Base-by-base conservation (phyloP, 1,140 invertebrate species). In the Pseudomyrmex sp. region DNA sequence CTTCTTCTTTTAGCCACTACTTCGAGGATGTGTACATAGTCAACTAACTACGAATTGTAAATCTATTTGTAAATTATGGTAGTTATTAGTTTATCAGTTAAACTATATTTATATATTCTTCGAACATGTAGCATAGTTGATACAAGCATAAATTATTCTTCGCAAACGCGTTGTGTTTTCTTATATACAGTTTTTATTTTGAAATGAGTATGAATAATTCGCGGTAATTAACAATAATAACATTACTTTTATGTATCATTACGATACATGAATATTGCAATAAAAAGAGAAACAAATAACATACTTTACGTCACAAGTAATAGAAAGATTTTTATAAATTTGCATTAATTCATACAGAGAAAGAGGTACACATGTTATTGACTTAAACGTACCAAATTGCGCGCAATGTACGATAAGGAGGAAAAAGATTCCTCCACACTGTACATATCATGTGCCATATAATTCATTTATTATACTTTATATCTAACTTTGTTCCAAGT, bases 381-480 rank as follows among this genome's bases (percentile, higher is more conserved):
- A 35, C 52, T 69, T 35, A 50, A 77, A 59, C 76, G 61, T 70
- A 88, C 86, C 90, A 91, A 93, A 92, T 93, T 92, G 90, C 90
- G 91, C 91, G 92, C 92, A 93, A 93, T 91, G 90, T 90, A 90
- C 88, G 68, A 87, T 74, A 70, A 86, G 79, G 68, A 50, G 63
- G 79, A 80, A 66, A 84, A 76, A 89, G 80, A 90, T 79, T 93
- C 90, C 88, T 91, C 90, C 89, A 91, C 93, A 90, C 90, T 94
- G 93, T 94, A 94, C 93, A 94, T 94, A 94, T 93, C 92, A 94
- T 94, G 93, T 94, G 92, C 93, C 94, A 94, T 94, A 94, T 94
- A 94, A 93, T 91, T 94, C 91, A 93, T 94, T 94, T 94, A 94
- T 89, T 92, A 93, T 94, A 94, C 90, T 94, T 94, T 91, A 91